phyloP scores from a whole-genome alignment of 2,797 vertebrate species.

The Lagorchestes hirsutus region DNA sequence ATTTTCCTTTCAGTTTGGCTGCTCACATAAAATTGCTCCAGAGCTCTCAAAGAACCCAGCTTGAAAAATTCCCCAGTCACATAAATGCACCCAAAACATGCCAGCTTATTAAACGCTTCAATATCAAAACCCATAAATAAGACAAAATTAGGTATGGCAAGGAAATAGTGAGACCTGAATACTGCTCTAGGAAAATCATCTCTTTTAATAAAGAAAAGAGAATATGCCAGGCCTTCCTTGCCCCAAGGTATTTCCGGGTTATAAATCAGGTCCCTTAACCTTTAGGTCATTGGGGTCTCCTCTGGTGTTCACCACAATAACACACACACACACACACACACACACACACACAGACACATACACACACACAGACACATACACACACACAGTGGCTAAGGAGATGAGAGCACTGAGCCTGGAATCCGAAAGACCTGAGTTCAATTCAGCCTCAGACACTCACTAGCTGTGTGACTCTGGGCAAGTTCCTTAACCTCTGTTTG shows the following conservation, averaged over 20 bases:
- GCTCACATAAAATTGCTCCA: not conserved
- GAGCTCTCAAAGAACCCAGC: not conserved
- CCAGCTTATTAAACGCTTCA: not conserved
- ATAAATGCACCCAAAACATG: not conserved
- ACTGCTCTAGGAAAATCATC: not conserved
- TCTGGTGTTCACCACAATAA: not conserved
- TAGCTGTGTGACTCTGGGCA: not conserved
- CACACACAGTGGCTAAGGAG: too few species aligned
- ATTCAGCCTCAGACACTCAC: not conserved
- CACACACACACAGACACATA: too few species aligned
- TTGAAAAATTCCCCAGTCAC: not conserved
- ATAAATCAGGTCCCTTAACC: not conserved
- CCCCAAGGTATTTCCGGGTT: not conserved
- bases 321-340: too few species aligned
- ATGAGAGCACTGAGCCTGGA: not conserved
- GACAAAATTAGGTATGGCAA: not conserved
- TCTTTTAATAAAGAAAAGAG: conserved; percentile 1
- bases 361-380: too few species aligned
- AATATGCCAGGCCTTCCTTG: conserved; percentile 26
- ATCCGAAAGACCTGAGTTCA: not conserved
- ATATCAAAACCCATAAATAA: not conserved
- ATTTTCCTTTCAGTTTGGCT: not conserved
- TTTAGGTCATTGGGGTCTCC: not conserved
- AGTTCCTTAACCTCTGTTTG: not conserved
- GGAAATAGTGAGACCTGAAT: not conserved